Conservation (phyloP, 2,113 vertebrate genomes). For the Myanophis thanlyinensis region DNA sequence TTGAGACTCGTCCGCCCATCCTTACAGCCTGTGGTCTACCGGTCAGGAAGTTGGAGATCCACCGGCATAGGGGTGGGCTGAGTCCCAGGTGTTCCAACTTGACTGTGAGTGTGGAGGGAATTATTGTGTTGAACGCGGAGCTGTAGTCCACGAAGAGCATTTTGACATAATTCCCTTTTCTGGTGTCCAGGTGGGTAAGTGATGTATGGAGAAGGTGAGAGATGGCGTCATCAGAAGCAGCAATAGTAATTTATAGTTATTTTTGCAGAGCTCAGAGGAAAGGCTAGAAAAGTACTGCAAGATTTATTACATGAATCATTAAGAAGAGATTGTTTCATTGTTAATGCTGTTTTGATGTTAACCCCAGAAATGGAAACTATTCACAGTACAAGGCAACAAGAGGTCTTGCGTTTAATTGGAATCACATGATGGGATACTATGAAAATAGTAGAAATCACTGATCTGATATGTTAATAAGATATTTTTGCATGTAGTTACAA, state of each 20-base stretch:
- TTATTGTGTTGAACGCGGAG: too few relatives aligned
- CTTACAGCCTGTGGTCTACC: too few relatives aligned
- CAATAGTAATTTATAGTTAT: background rate
- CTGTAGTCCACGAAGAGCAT: too few relatives aligned
- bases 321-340: background rate
- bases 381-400: background rate
- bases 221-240: too few relatives aligned
- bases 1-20: too few relatives aligned
- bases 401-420: slow-evolving; percentile 28
- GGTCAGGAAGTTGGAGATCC: too few relatives aligned
- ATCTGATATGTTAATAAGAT: slow-evolving; percentile 33
- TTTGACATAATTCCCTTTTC: too few relatives aligned
- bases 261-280: background rate
- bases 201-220: too few relatives aligned
- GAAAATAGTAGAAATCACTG: slow-evolving; percentile 14
- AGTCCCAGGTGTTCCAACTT: too few relatives aligned
- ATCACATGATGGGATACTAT: slow-evolving; percentile 24
- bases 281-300: background rate
- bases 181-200: too few relatives aligned
- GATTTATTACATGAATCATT: background rate
- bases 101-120: too few relatives aligned
- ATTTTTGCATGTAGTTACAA: slow-evolving; percentile 22
- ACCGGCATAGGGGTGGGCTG: too few relatives aligned
- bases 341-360: background rate
- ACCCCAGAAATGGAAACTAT: background rate